Evolutionary conservation across 2,888 invertebrate species (phyloP).

Genomic region (Lasius fuliginosus): DNA sequence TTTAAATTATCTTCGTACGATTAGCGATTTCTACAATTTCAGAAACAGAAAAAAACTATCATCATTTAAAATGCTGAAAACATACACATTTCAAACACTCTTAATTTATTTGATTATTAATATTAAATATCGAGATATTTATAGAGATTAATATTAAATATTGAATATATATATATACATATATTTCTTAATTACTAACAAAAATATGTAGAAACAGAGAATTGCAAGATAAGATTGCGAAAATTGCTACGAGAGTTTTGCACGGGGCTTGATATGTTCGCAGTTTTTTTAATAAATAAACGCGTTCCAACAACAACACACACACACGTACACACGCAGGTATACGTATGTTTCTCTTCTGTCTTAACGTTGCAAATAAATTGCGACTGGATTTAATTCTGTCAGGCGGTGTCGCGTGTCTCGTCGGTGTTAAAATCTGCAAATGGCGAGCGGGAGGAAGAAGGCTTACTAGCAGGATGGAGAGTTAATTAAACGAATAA

Average conservation of each 20-base stretch:
- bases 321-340: not conserved
- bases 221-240: not conserved
- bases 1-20: not conserved
- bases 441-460: slow-evolving; percentile 56
- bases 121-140: not conserved
- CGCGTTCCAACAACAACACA: not conserved
- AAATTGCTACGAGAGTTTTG: not conserved
- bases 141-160: not conserved
- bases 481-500: slow-evolving; percentile 85
- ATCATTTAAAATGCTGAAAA: not conserved
- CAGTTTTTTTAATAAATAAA: slow-evolving; percentile 62
- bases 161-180: not conserved
- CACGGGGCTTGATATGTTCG: not conserved
- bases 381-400: slow-evolving; percentile 75
- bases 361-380: slow-evolving; percentile 51
- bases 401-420: slow-evolving; percentile 78
- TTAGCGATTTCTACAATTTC: not conserved
- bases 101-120: not conserved
- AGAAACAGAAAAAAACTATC: not conserved
- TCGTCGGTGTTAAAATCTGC: slow-evolving; percentile 78
- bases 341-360: slow-evolving; percentile 49
- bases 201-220: not conserved
- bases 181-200: not conserved
- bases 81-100: not conserved
- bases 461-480: slow-evolving; percentile 81